Conservation (phyloP, 2,113 vertebrate species). For the Notiomystis cincta region DNA sequence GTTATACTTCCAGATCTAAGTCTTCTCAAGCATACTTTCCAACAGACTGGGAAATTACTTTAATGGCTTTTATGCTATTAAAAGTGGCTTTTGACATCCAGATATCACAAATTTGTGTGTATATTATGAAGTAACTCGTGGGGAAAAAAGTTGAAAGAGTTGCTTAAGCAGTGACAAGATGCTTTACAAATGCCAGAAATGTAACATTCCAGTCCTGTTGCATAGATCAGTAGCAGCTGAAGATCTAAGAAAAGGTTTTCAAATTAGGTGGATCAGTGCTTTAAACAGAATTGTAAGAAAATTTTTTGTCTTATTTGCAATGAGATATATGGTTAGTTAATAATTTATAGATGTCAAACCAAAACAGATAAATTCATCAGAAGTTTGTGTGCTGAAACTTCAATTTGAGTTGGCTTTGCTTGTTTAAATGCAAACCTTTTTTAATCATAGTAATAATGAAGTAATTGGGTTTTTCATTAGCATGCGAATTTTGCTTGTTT, state of each 20-base stretch:
- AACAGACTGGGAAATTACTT: neutral
- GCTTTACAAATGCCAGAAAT: neutral
- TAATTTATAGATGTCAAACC: neutral
- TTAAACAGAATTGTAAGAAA: neutral
- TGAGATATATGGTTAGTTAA: neutral
- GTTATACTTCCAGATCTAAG: neutral
- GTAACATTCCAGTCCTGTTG: neutral
- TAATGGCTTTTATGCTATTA: neutral
- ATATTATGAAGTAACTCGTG: neutral
- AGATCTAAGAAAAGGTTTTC: neutral
- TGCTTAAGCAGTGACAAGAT: neutral
- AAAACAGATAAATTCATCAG: neutral
- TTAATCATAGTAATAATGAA: neutral
- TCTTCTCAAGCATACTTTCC: neutral
- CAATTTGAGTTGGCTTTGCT: neutral
- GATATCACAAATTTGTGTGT: neutral
- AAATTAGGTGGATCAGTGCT: neutral
- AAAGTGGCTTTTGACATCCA: neutral
- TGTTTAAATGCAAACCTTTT: neutral
- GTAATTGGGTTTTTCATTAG: neutral
- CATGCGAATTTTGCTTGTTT: neutral
- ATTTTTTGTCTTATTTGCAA: neutral
- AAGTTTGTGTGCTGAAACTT: neutral
- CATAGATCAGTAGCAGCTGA: neutral
- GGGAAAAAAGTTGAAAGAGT: neutral